Conservation (phyloP, 2,888 invertebrate genomes). For the Agrochola litura region DNA sequence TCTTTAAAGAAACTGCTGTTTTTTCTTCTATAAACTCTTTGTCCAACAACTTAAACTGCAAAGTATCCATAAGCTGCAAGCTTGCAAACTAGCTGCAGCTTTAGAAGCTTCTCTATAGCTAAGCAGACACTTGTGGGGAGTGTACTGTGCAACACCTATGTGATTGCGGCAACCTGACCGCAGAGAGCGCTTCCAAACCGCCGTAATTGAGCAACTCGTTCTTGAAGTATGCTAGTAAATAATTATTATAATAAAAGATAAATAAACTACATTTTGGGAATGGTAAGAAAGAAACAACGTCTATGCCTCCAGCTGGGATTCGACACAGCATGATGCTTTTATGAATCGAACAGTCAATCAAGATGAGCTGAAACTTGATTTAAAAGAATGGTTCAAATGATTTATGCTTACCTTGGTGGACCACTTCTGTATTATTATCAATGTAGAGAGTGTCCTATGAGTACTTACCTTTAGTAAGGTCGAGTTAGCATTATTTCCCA, state of each 20-base stretch:
- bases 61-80: slow-evolving; percentile 22
- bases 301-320: background rate
- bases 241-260: slow-evolving; percentile 11
- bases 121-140: slow-evolving; percentile 5
- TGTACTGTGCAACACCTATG: slow-evolving; percentile 35
- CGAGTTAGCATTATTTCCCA: slow-evolving; percentile 73
- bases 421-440: background rate
- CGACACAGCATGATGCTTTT: background rate
- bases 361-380: background rate
- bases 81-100: slow-evolving; percentile 26
- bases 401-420: background rate
- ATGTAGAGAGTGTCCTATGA: slow-evolving; percentile 31
- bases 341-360: background rate
- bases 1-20: background rate
- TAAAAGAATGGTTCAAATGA: background rate
- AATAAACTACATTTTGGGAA: too few relatives aligned
- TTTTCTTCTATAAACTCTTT: slow-evolving; percentile 9
- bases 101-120: background rate
- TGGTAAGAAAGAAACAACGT: background rate
- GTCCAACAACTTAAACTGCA: slow-evolving; percentile 18
- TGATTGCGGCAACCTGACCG: slow-evolving; percentile 42
- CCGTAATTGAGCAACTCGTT: slow-evolving; percentile 26
- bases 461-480: slow-evolving; percentile 38
- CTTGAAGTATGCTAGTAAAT: slow-evolving; percentile 14
- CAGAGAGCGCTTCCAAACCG: slow-evolving; percentile 21